Evolutionary conservation across 2,797 vertebrate genomes (phyloP).

Genomic region (Pogonophryne albipinna): DNA sequence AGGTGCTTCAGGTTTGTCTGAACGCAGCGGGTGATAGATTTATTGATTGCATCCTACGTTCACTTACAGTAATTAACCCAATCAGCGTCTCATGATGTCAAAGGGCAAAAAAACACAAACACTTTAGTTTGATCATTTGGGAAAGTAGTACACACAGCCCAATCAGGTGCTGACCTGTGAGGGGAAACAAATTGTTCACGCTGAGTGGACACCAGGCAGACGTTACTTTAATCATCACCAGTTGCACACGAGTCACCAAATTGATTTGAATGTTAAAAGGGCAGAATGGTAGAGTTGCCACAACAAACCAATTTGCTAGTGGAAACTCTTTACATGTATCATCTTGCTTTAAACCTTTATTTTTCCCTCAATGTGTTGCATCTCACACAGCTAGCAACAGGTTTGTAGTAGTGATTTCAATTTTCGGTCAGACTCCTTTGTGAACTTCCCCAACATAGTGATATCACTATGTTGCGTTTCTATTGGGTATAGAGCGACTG

Average conservation of each 20-base stretch:
- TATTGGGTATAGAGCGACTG: no score
- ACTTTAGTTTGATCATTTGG: neutral
- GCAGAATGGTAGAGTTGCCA: no score
- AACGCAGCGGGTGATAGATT: conserved; percentile 15
- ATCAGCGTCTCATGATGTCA: neutral
- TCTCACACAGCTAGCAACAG: neutral
- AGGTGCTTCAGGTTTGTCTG: neutral
- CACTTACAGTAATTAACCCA: conserved; percentile 15
- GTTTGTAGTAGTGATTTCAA: neutral
- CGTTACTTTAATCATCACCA: no score
- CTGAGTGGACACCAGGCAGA: no score
- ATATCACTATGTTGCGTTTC: no score
- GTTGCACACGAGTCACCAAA: no score
- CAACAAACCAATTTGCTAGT: neutral
- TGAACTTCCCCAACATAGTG: no score
- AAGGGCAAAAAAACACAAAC: no score
- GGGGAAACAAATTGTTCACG: no score
- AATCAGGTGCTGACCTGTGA: no score
- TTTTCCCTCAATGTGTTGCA: neutral
- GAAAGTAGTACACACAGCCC: neutral
- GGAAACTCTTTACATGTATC: neutral
- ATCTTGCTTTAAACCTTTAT: neutral
- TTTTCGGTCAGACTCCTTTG: neutral
- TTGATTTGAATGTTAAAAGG: no score
- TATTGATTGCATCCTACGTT: neutral